These are phyloP conservation scores for Sussaba pulchella DNA, from an alignment of 2,888 invertebrate species.

Conservation along the genomic window DNA sequence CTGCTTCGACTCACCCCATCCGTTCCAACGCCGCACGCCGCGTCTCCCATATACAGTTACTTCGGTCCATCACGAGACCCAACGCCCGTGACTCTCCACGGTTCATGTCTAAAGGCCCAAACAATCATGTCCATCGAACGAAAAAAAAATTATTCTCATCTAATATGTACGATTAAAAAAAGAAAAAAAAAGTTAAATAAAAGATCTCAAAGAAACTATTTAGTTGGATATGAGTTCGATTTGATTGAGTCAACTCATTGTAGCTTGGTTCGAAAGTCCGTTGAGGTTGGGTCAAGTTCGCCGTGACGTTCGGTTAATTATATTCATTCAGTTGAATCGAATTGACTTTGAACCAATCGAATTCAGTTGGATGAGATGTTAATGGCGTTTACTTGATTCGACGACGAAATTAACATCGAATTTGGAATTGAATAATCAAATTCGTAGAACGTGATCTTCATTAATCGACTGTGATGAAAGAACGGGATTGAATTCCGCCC, in stretches of 20 bases:
- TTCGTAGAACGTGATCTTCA: no score
- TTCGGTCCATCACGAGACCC: conserved; percentile 1
- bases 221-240: not conserved
- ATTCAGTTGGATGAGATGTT: no score
- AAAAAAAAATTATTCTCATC: not conserved
- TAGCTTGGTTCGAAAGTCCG: no score
- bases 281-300: not conserved
- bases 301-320: not conserved
- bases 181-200: not conserved
- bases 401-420: not conserved
- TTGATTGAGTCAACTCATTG: no score
- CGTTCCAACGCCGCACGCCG: conserved; percentile 27
- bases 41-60: not conserved
- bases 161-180: not conserved
- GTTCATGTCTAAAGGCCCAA: no score
- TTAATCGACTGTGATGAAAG: conserved; percentile 34
- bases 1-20: conserved; percentile 64
- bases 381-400: not conserved
- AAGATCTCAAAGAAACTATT: not conserved
- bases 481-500: not conserved
- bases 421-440: conserved; percentile 4
- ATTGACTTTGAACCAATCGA: not conserved
- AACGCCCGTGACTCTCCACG: conserved; percentile 33
- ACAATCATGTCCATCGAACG: no score
- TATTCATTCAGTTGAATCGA: not conserved